A percentile compares a stretch with the other conserved stretches of the same genome.
These are phyloP conservation scores for Thereva unica DNA, from an alignment of 2,888 invertebrate genomes.

Conservation along the genomic window DNA sequence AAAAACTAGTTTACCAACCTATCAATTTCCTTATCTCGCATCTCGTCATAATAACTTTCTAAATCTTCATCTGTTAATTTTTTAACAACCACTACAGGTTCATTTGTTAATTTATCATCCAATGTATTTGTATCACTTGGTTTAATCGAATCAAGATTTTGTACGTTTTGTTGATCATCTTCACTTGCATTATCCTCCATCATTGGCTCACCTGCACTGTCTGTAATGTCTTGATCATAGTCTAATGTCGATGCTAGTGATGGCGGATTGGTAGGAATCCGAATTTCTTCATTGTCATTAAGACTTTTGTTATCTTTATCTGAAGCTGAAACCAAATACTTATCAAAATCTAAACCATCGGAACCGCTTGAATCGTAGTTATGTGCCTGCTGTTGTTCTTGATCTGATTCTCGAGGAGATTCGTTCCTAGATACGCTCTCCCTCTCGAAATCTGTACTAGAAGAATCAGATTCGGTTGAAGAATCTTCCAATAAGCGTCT, in stretches of 20 bases:
- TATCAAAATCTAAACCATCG: not conserved
- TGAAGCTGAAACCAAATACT: not conserved
- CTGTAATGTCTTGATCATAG: not conserved
- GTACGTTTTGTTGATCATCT: too few species aligned
- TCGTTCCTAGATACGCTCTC: not conserved
- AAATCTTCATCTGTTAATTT: constrained; percentile 36
- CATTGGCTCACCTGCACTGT: not conserved
- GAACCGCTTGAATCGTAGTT: constrained; percentile 10
- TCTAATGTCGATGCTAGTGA: too few species aligned
- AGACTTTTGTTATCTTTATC: not conserved
- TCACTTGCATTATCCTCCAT: not conserved
- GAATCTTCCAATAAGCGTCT: not conserved
- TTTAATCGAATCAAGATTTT: not conserved
- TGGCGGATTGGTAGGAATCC: too few species aligned
- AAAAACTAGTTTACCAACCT: constrained; percentile 44
- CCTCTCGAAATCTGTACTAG: constrained; percentile 9
- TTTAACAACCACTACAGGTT: constrained; percentile 15
- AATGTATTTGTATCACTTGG: not conserved
- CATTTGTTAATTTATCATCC: constrained; percentile 19
- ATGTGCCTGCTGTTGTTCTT: constrained; percentile 15
- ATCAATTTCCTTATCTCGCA: constrained; percentile 52
- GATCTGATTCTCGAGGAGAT: not conserved
- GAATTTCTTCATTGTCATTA: not conserved
- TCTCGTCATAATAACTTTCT: constrained; percentile 45
- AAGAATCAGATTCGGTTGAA: constrained; percentile 14